These are phyloP conservation scores for Rhinoptilus africanus DNA, from an alignment of 2,113 vertebrate genomes.

Conservation along the genomic window DNA sequence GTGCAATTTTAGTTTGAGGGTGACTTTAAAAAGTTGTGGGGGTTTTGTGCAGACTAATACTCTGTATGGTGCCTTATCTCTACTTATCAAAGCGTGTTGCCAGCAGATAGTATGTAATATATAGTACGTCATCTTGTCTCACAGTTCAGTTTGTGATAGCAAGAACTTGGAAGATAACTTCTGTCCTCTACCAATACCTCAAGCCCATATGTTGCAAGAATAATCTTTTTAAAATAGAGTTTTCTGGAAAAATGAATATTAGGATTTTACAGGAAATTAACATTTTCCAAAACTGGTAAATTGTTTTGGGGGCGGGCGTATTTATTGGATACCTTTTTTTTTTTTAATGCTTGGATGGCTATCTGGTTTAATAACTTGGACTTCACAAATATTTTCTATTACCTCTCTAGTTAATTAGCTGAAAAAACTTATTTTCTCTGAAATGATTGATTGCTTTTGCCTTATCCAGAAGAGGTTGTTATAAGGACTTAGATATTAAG, in stretches of 20 bases:
- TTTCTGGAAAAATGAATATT: neutral
- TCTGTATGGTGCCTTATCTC: neutral
- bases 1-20: neutral
- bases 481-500: neutral
- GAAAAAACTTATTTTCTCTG: neutral
- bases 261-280: neutral
- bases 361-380: neutral
- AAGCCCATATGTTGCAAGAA: neutral
- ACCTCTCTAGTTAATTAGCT: neutral
- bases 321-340: neutral
- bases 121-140: rapidly evolving
- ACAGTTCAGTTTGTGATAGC: neutral
- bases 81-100: neutral
- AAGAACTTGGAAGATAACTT: neutral
- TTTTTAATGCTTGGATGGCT: neutral
- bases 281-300: neutral
- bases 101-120: neutral
- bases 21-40: neutral
- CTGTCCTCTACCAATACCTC: neutral
- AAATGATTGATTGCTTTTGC: neutral
- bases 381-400: neutral
- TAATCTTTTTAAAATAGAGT: neutral
- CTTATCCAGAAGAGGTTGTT: neutral
- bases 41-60: neutral
- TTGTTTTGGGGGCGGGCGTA: neutral